Evolutionary conservation across 2,113 vertebrate genomes (phyloP).

Genomic region (Pholis gunnellus): DNA sequence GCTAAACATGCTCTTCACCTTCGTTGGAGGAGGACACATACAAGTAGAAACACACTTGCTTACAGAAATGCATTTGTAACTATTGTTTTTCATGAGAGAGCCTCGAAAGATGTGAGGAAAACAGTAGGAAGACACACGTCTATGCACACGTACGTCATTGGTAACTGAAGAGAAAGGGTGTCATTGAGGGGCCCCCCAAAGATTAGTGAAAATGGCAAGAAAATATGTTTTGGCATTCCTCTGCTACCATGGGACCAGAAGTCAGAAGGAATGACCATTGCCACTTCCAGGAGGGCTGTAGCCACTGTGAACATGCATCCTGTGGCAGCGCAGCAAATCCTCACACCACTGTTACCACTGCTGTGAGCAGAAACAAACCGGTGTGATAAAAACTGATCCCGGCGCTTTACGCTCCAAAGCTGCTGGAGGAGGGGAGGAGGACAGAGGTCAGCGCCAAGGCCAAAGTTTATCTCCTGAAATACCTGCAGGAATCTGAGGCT

Average conservation of each 20-base stretch:
- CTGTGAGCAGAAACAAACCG: background rate
- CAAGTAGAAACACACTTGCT: too few species aligned
- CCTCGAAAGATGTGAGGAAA: background rate
- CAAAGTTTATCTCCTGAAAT: constrained; percentile 19
- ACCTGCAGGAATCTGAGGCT: constrained; percentile 11
- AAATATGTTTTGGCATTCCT: background rate
- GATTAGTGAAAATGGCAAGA: too few species aligned
- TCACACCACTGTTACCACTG: background rate
- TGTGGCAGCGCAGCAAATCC: background rate
- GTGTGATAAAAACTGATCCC: constrained; percentile 2
- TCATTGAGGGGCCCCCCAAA: too few species aligned
- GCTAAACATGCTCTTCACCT: constrained; percentile 5
- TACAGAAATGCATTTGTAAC: too few species aligned
- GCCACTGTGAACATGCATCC: background rate
- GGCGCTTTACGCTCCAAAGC: background rate
- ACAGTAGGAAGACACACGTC: background rate
- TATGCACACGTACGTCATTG: background rate
- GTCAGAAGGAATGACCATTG: constrained; percentile 2
- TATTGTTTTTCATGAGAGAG: background rate
- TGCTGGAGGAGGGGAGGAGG: background rate
- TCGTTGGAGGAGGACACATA: background rate
- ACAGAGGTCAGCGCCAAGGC: constrained; percentile 10
- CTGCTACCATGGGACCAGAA: background rate
- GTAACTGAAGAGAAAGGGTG: too few species aligned
- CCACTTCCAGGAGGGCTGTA: background rate